Evolutionary conservation across 2,888 invertebrate species (phyloP), one percentile per base, ranked within the genome.

Genomic region (Sphecodes monilicornis): DNA sequence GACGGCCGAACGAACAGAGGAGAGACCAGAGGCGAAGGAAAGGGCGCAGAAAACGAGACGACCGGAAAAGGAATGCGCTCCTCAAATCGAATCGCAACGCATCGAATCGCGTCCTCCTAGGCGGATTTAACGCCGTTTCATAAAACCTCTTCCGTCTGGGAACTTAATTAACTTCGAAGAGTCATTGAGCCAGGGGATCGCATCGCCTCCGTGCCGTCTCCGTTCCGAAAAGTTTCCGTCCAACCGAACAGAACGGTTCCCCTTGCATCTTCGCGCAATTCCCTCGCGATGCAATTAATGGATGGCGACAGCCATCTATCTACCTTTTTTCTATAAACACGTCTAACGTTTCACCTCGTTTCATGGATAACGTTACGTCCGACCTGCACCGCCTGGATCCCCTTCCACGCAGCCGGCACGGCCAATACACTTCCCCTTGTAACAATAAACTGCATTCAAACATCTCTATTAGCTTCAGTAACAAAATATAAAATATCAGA

Each of bases 1-100:
- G 90, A 88, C 89, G 88, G 86, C 86, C 87, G 89, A 89, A 88
- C 90, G 87, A 86, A 43, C 29, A 70, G 70, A 77, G n/a, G 74
- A 57, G 29, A 39, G 80, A 64, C 71, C 64, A n/a, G n/a, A 54
- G 84, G 72, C 70, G 70, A 79, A 82, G 78, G 80, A 79, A 77
- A 81, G 43, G 41, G 66, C 29, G 80, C 68, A 74, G 87, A 82
- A 54, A 85, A 84, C 80, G 77, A 84, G 77, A 50, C 64, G 79
- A 64, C 43, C 76, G 77, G 81, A 60, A 78, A 75, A 78, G 84
- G 71, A 70, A 74, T 68, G 68, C 73, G 39, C 36, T 29, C 36
- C 75, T 78, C 29, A 54, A 64, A 66, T 46, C 69, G 66, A 8
- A 18, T 64, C 29, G 57, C 3, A 29, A 29, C 57, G 57, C 64